phyloP scores from a whole-genome alignment of 2,888 invertebrate genomes.

The Aphodius sticticus region DNA sequence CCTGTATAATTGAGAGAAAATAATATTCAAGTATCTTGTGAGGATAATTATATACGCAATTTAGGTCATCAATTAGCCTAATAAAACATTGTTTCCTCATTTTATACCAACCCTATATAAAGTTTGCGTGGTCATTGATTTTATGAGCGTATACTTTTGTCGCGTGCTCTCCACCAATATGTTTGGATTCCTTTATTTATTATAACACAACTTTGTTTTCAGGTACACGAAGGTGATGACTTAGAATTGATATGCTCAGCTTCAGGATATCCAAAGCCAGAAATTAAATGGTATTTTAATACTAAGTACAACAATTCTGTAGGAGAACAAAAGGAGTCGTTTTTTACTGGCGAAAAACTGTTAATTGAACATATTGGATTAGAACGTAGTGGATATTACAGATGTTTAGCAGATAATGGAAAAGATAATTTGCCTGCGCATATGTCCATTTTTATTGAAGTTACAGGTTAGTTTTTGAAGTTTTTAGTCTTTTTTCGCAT shows the following conservation, averaged over 20 bases:
- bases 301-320: conserved; percentile 4
- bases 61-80: too few species aligned
- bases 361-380: conserved; percentile 14
- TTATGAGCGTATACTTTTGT: too few species aligned
- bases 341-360: conserved; percentile 13
- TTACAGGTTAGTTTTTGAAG: conserved; percentile 12
- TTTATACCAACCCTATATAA: too few species aligned
- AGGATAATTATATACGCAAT: too few species aligned
- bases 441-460: conserved; percentile 13
- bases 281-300: conserved; percentile 21
- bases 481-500: neutral
- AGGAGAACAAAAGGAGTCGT: conserved; percentile 7
- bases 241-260: conserved; percentile 7
- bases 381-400: conserved; percentile 17
- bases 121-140: too few species aligned
- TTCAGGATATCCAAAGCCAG: conserved; percentile 13
- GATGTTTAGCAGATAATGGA: conserved; percentile 22
- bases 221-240: conserved; percentile 9
- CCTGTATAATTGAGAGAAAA: too few species aligned
- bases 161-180: too few species aligned
- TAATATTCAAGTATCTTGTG: too few species aligned
- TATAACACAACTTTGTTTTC: conserved; percentile 6
- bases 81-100: too few species aligned
- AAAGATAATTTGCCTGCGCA: neutral
- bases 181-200: neutral